A percentile compares a stretch with the other conserved stretches of the same genome.
Evolutionary conservation across 2,888 invertebrate genomes (phyloP).

Genomic region (Teinopalpus imperialis): DNA sequence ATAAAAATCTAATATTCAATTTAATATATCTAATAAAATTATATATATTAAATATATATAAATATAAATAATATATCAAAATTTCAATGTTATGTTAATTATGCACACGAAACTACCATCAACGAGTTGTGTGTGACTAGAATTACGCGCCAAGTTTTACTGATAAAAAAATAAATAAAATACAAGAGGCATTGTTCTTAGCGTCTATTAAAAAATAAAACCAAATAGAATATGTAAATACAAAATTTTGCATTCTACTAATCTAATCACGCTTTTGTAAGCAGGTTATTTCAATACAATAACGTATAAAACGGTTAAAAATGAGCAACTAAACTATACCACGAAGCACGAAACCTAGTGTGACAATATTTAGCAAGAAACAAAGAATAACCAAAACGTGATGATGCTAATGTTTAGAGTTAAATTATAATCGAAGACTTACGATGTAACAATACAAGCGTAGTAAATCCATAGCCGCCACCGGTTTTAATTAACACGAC

Average conservation of each 20-base stretch:
- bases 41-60: too few relatives aligned
- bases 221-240: constrained; percentile 19
- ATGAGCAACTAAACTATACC: too few relatives aligned
- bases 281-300: too few relatives aligned
- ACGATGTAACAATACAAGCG: constrained; percentile 39
- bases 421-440: too few relatives aligned
- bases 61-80: too few relatives aligned
- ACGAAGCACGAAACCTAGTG: too few relatives aligned
- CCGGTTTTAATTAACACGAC: constrained; percentile 60
- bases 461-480: constrained; percentile 60
- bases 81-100: constrained; percentile 20
- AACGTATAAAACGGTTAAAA: too few relatives aligned
- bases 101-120: constrained; percentile 11
- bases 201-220: constrained; percentile 15
- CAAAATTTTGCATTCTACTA: constrained; percentile 20
- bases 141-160: constrained; percentile 16
- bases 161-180: constrained; percentile 10
- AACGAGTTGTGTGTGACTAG: constrained; percentile 16
- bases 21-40: too few relatives aligned
- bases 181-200: constrained; percentile 20
- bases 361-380: too few relatives aligned
- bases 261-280: background rate
- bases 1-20: too few relatives aligned
- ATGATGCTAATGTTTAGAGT: too few relatives aligned
- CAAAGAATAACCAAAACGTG: background rate